Evolutionary conservation across 2,113 vertebrate species (phyloP).

Genomic region (Emydocephalus ijimae): DNA sequence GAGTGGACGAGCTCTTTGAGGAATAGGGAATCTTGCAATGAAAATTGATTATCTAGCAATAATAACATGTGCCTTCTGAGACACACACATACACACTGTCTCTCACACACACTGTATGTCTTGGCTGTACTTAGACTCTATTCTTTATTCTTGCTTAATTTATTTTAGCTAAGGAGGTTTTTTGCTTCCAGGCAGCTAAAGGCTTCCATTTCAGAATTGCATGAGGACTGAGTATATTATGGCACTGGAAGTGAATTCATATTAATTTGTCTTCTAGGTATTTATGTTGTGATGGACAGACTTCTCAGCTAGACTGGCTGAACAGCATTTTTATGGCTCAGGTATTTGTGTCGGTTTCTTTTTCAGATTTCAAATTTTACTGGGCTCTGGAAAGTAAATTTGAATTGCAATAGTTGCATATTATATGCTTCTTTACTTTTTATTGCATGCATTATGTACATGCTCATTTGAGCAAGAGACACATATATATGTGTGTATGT

Average conservation of each 20-base stretch:
- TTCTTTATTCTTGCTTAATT: background rate
- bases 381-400: background rate
- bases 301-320: slow-evolving; percentile 84
- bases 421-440: background rate
- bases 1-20: background rate
- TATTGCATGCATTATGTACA: background rate
- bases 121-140: background rate
- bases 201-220: background rate
- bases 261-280: slow-evolving; percentile 71
- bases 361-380: background rate
- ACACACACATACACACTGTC: no score
- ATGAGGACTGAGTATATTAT: background rate
- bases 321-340: slow-evolving; percentile 81
- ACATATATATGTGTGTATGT: no score
- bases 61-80: background rate
- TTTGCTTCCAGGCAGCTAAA: background rate
- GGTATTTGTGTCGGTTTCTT: slow-evolving; percentile 65
- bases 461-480: background rate
- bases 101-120: no score
- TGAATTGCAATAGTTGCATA: background rate
- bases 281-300: slow-evolving; percentile 84
- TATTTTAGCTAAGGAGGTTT: background rate
- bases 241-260: slow-evolving; percentile 11
- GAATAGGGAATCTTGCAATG: background rate
- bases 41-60: background rate